Base-by-base conservation (phyloP, 23 tunicate species). In the Trididemnum clinides region DNA sequence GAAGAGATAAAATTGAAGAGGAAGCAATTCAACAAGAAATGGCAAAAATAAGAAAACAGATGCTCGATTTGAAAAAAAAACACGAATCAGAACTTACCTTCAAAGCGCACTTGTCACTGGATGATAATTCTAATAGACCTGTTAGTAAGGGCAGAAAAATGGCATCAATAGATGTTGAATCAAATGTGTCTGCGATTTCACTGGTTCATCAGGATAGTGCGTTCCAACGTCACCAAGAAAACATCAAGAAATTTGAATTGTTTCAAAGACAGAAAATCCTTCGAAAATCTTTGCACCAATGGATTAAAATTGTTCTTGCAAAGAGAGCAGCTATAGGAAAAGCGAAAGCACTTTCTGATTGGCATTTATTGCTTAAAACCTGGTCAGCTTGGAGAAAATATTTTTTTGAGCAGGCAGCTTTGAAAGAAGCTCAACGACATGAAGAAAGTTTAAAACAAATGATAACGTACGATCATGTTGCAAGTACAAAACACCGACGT, bases 341-440 rank as follows among this genome's bases (percentile, higher is more conserved):
- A 84, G 94, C 94, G 25, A 89, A 89, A 69, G 94, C 94, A 18
- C 26, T 89, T 29, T 76, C 94, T 21, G 94, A 89, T 3, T 89
- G 94, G 94, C 85, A 65, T 26, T 77, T 58, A 51, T 26, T 78
- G 27, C 58, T 85, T 72, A 78, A 77, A 33, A 64, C 75, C 20
- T 89, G 94, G 94, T 49, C 65, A 35, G 83, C 94, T 20, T 89
- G 94, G 94, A 89, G 87, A 51, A 83, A 71, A 71, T 83, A 83
- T 32, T 65, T 21, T 37, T 65, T 83, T 20, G 79, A 65, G 6
- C 87, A 83, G 23, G 27, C 87, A 0, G 57, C 87, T 35, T 20
- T 25, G 30, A 66, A 57, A 28, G 76, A 39, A 29, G 62, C 66
- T 1, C 30, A 83, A 71, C 29, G 27, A 30, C 80, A 83, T 51